These are phyloP conservation scores for Luperina testacea DNA, from an alignment of 2,888 invertebrate species.

Conservation along the genomic window DNA sequence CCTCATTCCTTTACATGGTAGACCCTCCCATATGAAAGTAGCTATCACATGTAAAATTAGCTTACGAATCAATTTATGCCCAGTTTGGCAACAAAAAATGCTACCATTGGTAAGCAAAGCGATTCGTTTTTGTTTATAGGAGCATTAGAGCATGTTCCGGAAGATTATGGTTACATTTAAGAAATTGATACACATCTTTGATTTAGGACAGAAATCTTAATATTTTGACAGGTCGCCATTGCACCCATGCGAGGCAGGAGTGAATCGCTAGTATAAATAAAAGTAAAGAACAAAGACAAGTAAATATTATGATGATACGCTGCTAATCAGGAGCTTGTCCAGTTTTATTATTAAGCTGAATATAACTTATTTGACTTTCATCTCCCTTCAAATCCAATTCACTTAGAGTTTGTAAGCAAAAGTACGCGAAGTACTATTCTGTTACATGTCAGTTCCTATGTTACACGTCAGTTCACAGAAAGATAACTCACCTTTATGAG, in stretches of 20 bases:
- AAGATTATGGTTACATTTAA: neutral
- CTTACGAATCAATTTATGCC: too few relatives aligned
- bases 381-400: conserved; percentile 57
- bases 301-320: neutral
- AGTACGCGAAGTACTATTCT: conserved; percentile 57
- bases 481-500: neutral
- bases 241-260: neutral
- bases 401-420: conserved; percentile 45
- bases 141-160: neutral
- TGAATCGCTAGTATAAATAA: neutral
- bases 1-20: neutral
- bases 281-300: neutral
- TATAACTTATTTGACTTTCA: conserved; percentile 38
- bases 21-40: neutral
- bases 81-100: neutral
- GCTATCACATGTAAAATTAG: neutral
- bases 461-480: conserved; percentile 57
- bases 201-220: neutral
- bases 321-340: neutral
- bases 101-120: neutral
- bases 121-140: neutral
- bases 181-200: neutral
- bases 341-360: conserved; percentile 40
- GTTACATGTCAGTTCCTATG: conserved; percentile 40
- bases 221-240: neutral